Evolutionary conservation across 2,797 vertebrate species (phyloP).

Genomic region (Takifugu rubripes): DNA sequence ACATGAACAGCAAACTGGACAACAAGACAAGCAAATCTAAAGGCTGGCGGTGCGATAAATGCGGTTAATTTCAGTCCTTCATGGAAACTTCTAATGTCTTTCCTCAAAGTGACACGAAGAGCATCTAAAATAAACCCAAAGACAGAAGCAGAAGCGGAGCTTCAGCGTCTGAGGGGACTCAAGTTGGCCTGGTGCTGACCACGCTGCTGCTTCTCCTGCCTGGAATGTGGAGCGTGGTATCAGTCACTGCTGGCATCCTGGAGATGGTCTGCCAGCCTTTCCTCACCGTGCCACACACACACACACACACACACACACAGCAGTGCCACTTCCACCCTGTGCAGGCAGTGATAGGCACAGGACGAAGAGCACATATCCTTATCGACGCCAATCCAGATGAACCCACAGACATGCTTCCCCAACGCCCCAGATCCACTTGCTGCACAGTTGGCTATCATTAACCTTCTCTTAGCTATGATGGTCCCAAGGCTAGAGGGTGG

Average conservation of each 20-base stretch:
- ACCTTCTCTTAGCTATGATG: conserved; percentile 69
- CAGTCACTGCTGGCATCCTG: conserved; percentile 77
- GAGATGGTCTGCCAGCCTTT: conserved; percentile 65
- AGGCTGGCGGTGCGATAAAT: no score
- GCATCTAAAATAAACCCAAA: conserved; percentile 16
- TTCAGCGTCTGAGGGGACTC: conserved; percentile 46
- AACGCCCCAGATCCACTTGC: conserved; percentile 67
- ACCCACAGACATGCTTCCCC: conserved; percentile 77
- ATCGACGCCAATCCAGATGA: conserved; percentile 83
- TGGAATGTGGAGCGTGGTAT: conserved; percentile 74
- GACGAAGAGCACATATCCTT: conserved; percentile 74
- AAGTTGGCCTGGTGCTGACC: conserved; percentile 67
- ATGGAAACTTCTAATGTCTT: conserved; percentile 43
- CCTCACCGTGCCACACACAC: conserved; percentile 50
- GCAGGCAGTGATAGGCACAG: conserved; percentile 76
- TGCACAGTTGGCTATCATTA: conserved; percentile 75
- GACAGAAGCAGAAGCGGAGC: not conserved
- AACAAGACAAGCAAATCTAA: no score
- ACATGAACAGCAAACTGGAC: no score
- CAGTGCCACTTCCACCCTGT: conserved; percentile 60
- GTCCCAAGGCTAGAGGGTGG: conserved; percentile 72
- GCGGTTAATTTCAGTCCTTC: no score
- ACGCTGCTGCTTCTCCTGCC: conserved; percentile 53
- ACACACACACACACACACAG: conserved; percentile 26
- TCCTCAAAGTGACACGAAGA: not conserved